Evolutionary conservation across 2,888 invertebrate genomes (phyloP), one percentile per base, ranked within the genome.

Genomic region (Scaptomyza caliginosa): DNA sequence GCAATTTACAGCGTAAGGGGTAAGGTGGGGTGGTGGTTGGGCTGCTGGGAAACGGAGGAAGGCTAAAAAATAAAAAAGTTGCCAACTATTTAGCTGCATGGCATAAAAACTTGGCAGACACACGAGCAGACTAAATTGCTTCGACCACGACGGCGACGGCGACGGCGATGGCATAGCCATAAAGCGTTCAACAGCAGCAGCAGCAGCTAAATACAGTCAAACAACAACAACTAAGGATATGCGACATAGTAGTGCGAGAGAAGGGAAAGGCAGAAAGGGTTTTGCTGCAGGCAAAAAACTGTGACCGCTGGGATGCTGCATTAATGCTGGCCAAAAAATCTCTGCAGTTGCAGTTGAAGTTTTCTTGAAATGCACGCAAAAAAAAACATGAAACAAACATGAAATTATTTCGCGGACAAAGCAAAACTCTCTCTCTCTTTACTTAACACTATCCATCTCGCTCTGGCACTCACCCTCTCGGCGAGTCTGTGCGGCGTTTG

Each of bases 91-190:
- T 86, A 65, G 80, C 76, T 76, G 74, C 72, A 60, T 63, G 54
- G 76, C 68, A 68, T 63, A 64, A 65, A 78, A 82, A 88, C 73
- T 86, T 82, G 73, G 77, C 78, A 89, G 88, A 89, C 87, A 86
- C 68, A 76, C 74, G 77, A 82, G 66, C 73, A 78, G 71, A 83
- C 86, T 79, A 59, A 72, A 82, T 74, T 65, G 79, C 57, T 57
- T 40, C 51, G 30, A 67, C 74, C 56, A 57, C 68, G 57, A 57
- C 54, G 30, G 19, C 56, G 43, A 49, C 57, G 52, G n/a, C 56
- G 38, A 54, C 55, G 36, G 16, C 57, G 32, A 30, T 43, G 64
- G 66, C 62, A 85, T 79, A 79, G 64, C 68, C 62, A 85, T 79
- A 79, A 79, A 79, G 78, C 85, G 79, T 74, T 79, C 86, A 75